A percentile compares a stretch with the other conserved stretches of the same genome.
Evolutionary conservation across 2,113 vertebrate genomes (phyloP).

Genomic region (Emydura subglobosa): DNA sequence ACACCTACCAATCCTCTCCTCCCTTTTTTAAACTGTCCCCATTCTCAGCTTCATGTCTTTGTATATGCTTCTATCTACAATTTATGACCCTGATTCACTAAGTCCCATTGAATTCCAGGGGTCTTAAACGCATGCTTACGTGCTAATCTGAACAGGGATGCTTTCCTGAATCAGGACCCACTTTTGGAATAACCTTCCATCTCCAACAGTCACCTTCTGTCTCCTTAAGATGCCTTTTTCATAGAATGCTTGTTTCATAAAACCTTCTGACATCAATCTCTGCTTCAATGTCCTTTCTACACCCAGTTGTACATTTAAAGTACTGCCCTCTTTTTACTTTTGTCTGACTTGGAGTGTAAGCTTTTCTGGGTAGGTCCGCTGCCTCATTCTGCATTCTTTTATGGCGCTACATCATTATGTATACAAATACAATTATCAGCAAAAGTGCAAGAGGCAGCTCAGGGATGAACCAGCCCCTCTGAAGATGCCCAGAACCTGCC

Average conservation of each 20-base stretch:
- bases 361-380: background rate
- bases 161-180: constrained; percentile 1
- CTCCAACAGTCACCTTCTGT: constrained; percentile 20
- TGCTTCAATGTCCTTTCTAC: constrained; percentile 59
- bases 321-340: constrained; percentile 53
- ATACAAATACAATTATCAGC: constrained; percentile 67
- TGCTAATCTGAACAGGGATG: background rate
- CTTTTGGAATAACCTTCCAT: constrained; percentile 34
- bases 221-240: constrained; percentile 43
- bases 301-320: constrained; percentile 65
- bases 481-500: constrained; percentile 1
- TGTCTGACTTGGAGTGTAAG: constrained; percentile 51
- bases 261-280: constrained; percentile 67
- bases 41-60: constrained; percentile 7
- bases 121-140: background rate
- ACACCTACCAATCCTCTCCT: background rate
- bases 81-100: background rate
- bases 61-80: background rate
- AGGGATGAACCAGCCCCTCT: constrained; percentile 41
- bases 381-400: constrained; percentile 47
- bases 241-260: constrained; percentile 47
- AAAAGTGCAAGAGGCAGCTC: constrained; percentile 69
- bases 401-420: constrained; percentile 63
- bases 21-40: background rate
- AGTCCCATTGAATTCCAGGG: background rate